Evolutionary conservation across 1,140 invertebrate genomes (phyloP).

Genomic region (Mactra quadrangularis): DNA sequence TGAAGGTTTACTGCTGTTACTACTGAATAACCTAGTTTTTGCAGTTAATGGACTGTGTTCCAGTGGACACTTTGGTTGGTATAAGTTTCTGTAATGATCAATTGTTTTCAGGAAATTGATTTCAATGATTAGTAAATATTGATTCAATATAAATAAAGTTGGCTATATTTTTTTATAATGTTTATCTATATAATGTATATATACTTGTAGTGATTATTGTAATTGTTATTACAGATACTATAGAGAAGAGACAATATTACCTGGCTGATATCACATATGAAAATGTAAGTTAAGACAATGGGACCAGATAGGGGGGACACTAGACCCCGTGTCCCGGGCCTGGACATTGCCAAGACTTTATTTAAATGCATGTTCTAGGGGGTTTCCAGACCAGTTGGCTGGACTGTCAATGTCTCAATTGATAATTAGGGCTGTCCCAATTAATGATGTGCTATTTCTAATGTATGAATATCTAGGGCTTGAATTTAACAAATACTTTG

Average conservation of each 20-base stretch:
- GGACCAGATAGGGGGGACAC: too few species aligned
- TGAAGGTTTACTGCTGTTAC: too few species aligned
- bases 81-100: background rate
- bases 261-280: slow-evolving; percentile 36
- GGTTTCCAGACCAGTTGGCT: background rate
- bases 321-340: too few species aligned
- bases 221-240: slow-evolving; percentile 68
- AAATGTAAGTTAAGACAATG: slow-evolving; percentile 38
- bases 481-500: too few species aligned
- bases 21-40: too few species aligned
- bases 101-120: background rate
- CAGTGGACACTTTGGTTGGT: background rate
- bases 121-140: background rate
- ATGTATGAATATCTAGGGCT: too few species aligned
- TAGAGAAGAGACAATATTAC: slow-evolving; percentile 62
- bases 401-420: background rate
- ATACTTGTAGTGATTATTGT: slow-evolving; percentile 3
- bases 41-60: too few species aligned
- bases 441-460: background rate
- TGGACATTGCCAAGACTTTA: background rate
- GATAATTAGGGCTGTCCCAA: background rate
- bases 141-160: background rate
- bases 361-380: background rate
- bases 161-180: background rate
- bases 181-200: background rate